phyloP scores from a whole-genome alignment of 2,797 vertebrate species.

The Chrosomus eos region DNA sequence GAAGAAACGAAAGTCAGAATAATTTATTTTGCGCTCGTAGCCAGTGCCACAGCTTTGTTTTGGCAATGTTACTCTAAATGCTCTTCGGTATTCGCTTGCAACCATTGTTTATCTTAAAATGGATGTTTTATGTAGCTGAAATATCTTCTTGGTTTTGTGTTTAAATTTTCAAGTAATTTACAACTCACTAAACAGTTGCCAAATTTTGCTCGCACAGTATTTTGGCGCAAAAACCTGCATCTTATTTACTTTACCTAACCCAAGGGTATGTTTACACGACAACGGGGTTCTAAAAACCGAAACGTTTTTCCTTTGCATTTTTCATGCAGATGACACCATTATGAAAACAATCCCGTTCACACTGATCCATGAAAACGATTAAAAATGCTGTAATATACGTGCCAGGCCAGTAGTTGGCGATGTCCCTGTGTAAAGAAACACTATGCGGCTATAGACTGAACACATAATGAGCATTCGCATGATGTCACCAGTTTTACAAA shows the following conservation, averaged over 20 bases:
- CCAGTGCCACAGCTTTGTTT: constrained; percentile 62
- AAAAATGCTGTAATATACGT: background rate
- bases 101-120: constrained; percentile 35
- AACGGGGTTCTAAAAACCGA: background rate
- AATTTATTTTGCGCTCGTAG: constrained; percentile 63
- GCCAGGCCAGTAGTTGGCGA: background rate
- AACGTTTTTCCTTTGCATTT: background rate
- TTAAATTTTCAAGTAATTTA: constrained; percentile 27
- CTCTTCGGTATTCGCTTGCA: constrained; percentile 44
- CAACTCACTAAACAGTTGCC: constrained; percentile 1
- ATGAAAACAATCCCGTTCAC: background rate
- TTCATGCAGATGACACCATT: background rate
- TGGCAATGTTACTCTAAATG: constrained; percentile 38
- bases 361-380: background rate
- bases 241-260: background rate
- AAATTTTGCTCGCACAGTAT: background rate
- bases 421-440: background rate
- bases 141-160: constrained; percentile 40
- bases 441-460: background rate
- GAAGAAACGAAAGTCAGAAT: constrained; percentile 67
- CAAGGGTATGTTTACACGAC: background rate
- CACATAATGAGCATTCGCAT: background rate
- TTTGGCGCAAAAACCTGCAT: background rate
- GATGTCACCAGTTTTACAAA: too few species aligned
- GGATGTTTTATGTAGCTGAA: constrained; percentile 7